Evolutionary conservation across 2,797 vertebrate genomes (phyloP), one percentile per base, ranked within the genome.

Genomic region (Oreonectes daqikongensis): DNA sequence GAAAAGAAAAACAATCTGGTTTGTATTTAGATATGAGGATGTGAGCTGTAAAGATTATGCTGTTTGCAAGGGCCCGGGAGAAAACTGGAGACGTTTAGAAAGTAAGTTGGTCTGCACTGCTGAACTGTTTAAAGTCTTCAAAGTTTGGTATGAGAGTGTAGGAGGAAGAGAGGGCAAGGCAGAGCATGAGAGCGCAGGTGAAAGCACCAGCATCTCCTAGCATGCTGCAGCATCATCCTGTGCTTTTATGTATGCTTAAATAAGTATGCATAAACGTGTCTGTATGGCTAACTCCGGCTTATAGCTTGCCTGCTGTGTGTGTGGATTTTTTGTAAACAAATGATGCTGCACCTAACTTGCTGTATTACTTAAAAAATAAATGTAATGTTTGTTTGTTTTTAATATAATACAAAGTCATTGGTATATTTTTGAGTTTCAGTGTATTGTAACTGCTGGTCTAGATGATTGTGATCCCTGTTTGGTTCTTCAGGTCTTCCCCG

Each of bases 401-500:
- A 8, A 35, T 9, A 9, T 35, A 9, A 35, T 35, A 35, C 40
- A 42, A 14, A 42, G 40, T 42, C 10, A 42, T 42, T 42, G 2
- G 12, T 42, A 42, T 42, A 42, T 18, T n/a, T n/a, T n/a, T 46
- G 44, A 15, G 5, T 17, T n/a, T 46, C 12, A 15, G 42, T 44
- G 8, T 53, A 48, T n/a, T 48, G 40, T 52, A 14, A 11, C 11
- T 50, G 17, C 44, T 30, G 53, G 14, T 59, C 24, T 30, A 18
- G 55, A 22, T 57, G 44, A 42, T 2, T 48, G 22, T 22, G 22
- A 65, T 60, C 24, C 63, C 44, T 35, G 7, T 74, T 32, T 55
- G 38, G 22, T n/a, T n/a, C n/a, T n/a, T n/a, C n/a, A n/a, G n/a
- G n/a, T 59, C 57, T 59, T 30, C 64, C n/a, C 80, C 24, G 28